phyloP scores from a whole-genome alignment of 2,797 vertebrate species.

The Tragopan temminckii region DNA sequence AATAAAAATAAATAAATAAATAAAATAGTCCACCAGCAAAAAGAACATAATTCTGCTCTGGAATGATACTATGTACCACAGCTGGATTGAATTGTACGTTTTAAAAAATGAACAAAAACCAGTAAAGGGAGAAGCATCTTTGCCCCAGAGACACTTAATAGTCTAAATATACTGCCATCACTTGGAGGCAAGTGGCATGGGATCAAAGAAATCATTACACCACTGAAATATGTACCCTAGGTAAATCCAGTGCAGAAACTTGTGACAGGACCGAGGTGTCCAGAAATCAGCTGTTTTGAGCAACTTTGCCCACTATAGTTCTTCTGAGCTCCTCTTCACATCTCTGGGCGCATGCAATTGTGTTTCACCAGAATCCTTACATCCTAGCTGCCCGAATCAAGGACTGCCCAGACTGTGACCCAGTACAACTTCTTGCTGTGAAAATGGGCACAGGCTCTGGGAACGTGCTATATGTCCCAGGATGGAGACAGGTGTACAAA shows the following conservation, averaged over 20 bases:
- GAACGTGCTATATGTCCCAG: background rate
- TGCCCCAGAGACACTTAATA: background rate
- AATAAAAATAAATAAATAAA: background rate
- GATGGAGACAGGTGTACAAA: fast-evolving
- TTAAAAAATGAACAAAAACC: background rate
- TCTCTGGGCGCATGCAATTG: fast-evolving
- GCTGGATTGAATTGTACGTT: background rate
- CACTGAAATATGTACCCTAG: background rate
- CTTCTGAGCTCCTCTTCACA: background rate
- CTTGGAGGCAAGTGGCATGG: background rate
- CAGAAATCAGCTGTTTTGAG: background rate
- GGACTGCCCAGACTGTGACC: background rate
- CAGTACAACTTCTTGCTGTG: background rate
- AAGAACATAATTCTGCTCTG: background rate
- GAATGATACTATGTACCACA: background rate
- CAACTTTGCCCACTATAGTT: background rate
- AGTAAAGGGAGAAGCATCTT: background rate
- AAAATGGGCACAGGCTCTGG: background rate
- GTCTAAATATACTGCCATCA: background rate
- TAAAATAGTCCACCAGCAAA: background rate
- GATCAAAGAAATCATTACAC: background rate
- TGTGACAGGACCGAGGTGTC: background rate
- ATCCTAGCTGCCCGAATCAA: fast-evolving
- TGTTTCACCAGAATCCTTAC: background rate
- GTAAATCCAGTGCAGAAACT: background rate